Conservation (phyloP, 2,888 invertebrate species). For the Eristalinus aeneus region DNA sequence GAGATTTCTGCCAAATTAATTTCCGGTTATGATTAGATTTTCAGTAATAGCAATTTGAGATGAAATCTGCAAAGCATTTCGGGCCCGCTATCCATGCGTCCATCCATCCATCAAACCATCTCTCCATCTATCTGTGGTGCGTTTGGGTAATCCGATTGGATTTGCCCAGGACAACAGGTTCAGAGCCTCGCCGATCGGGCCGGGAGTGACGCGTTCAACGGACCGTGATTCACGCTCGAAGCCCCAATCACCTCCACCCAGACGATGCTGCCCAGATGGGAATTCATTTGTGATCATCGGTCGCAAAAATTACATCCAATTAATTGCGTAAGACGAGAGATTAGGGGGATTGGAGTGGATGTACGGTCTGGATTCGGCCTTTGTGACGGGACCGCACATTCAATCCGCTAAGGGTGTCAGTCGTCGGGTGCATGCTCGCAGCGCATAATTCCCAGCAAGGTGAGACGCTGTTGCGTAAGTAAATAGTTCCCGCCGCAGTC, state of each 20-base stretch:
- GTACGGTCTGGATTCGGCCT: no score
- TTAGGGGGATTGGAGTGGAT: background rate
- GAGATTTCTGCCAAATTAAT: constrained; percentile 81
- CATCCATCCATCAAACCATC: background rate
- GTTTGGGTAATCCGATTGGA: constrained; percentile 60
- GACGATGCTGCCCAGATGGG: background rate
- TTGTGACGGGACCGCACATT: background rate
- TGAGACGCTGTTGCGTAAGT: constrained; percentile 17
- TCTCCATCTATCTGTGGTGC: background rate
- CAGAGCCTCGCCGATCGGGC: background rate
- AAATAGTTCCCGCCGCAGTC: background rate
- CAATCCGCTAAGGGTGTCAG: background rate
- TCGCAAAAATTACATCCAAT: constrained; percentile 23
- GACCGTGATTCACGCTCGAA: constrained; percentile 20
- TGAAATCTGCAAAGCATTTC: constrained; percentile 66
- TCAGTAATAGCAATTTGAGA: constrained; percentile 81
- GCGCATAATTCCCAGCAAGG: constrained; percentile 11
- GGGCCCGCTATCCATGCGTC: background rate
- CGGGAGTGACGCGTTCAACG: background rate
- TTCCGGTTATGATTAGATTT: constrained; percentile 81
- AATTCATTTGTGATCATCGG: background rate
- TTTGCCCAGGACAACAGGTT: constrained; percentile 48
- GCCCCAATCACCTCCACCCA: background rate
- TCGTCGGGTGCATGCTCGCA: background rate
- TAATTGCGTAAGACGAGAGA: constrained; percentile 1